These are phyloP conservation scores for Lithophane ornitopus DNA, from an alignment of 2,888 invertebrate species.

Conservation along the genomic window DNA sequence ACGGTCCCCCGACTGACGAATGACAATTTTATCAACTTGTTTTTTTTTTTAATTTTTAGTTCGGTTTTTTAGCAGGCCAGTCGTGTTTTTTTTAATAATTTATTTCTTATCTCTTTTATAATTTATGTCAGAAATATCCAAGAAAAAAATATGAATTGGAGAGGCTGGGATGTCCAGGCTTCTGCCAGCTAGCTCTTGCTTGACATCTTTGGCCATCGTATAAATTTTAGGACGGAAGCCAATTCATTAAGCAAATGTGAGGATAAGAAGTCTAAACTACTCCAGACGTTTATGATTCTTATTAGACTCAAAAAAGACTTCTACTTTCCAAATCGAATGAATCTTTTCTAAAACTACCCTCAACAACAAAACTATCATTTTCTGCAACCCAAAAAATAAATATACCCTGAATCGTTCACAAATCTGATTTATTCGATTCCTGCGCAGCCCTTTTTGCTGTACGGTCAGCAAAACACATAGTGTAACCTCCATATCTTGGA, in stretches of 20 bases:
- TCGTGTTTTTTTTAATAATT: too few species aligned
- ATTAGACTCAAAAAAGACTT: constrained; percentile 2
- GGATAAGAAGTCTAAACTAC: background rate
- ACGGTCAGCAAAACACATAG: constrained; percentile 67
- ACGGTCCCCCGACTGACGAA: too few species aligned
- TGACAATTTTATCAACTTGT: too few species aligned
- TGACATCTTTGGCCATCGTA: background rate
- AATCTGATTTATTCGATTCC: constrained; percentile 65
- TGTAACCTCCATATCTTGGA: constrained; percentile 59
- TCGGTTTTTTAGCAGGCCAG: too few species aligned
- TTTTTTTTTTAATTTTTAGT: too few species aligned
- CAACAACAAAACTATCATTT: constrained; percentile 33
- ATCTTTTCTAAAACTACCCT: constrained; percentile 29
- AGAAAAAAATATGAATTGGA: too few species aligned
- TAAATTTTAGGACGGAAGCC: background rate
- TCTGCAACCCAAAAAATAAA: constrained; percentile 55
- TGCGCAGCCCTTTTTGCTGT: constrained; percentile 62
- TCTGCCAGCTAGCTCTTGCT: background rate
- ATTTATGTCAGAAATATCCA: too few species aligned
- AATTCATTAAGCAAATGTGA: background rate
- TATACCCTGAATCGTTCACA: constrained; percentile 47
- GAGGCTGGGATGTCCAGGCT: background rate
- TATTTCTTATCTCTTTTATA: too few species aligned
- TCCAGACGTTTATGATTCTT: background rate
- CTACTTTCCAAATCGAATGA: constrained; percentile 1